Evolutionary conservation across 2,113 vertebrate genomes (phyloP), one percentile per base, ranked within the genome.

Genomic region (Anser cygnoides): DNA sequence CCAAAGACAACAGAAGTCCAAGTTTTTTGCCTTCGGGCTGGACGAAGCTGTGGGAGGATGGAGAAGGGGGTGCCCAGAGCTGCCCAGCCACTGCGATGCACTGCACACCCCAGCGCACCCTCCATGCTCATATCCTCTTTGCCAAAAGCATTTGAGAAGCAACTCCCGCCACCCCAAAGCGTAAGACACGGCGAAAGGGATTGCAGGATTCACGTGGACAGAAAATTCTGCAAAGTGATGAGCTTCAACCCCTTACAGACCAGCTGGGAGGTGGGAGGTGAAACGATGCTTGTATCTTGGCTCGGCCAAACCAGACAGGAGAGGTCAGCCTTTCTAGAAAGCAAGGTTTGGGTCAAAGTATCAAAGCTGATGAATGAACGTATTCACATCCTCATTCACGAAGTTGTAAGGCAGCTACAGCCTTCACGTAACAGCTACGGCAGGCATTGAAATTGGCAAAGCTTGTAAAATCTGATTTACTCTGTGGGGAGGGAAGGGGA

Each of bases 401-500:
- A 91, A 83, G 2, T 11, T 10, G 59, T 41, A 68, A 88, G 67
- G 59, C 80, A 89, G 57, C 29, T 87, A 54, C 81, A 82, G 77
- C 44, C 66, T 52, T 89, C 37, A 67, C 13, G 61, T 35, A 77
- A 62, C 31, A 91, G 94, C 80, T 84, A 67, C 0, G 0, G 13
- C 33, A 39, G 11, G 15, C 57, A 72, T 0, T 57, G 66, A 37
- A 93, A 93, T 79, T 61, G 39, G 43, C 43, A 91, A 84, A 89
- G 52, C 84, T 72, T 84, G 52, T 76, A 84, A 72, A 93, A 87
- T 82, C 81, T 87, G 84, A 90, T 95, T 83, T 80, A 83, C 16
- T 88, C 33, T 63, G 50, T 28, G 54, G 89, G 43, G 35, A 18
- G 39, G 52, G 37, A 92, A 58, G 41, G 46, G 22, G 58, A 94